Evolutionary conservation across 1,140 invertebrate species (phyloP).

Genomic region (Hypsibius dujardini): DNA sequence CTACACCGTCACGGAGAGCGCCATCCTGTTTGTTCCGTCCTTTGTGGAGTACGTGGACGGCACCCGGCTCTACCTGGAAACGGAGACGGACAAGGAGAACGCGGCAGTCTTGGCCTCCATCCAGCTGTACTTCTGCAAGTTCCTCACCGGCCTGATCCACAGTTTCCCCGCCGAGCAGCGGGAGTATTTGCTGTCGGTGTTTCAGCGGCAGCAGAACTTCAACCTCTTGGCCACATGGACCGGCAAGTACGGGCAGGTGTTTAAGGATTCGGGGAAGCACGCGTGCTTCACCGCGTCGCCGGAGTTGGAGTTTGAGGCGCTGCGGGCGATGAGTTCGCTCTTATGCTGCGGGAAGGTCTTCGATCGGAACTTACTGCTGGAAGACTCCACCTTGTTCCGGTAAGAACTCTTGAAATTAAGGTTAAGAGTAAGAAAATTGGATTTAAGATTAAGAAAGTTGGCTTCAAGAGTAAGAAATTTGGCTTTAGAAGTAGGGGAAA

Average conservation of each 20-base stretch:
- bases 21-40: conserved; percentile 36
- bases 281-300: conserved; percentile 32
- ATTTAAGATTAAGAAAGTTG: too few species aligned
- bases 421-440: conserved; percentile 14
- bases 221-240: conserved; percentile 82
- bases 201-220: conserved; percentile 68
- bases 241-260: conserved; percentile 52
- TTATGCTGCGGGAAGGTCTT: conserved; percentile 87
- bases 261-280: conserved; percentile 30
- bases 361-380: conserved; percentile 60
- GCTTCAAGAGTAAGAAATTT: too few species aligned
- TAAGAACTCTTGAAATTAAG: conserved; percentile 4
- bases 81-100: conserved; percentile 64
- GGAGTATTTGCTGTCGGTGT: conserved; percentile 61
- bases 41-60: conserved; percentile 91
- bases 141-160: conserved; percentile 77
- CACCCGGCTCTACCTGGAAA: conserved; percentile 69
- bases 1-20: background rate
- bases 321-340: conserved; percentile 72
- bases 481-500: too few species aligned
- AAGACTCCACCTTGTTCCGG: conserved; percentile 70
- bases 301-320: conserved; percentile 45
- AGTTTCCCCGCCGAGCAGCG: conserved; percentile 75
- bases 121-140: conserved; percentile 80
- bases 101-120: conserved; percentile 52